Conservation (phyloP, 2,888 invertebrate genomes). For the Muscina levida region DNA sequence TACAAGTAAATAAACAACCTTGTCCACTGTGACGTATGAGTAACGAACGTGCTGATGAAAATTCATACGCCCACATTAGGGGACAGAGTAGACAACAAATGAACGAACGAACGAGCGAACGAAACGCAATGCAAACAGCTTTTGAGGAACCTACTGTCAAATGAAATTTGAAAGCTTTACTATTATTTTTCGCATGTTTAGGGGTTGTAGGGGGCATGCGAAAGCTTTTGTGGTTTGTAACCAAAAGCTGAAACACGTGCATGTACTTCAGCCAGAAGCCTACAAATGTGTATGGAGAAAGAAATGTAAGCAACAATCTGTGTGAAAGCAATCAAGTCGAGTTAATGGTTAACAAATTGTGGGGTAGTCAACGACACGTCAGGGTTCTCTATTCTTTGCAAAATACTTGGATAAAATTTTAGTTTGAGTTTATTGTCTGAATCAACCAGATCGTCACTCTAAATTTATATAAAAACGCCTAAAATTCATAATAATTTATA, state of each 20-base stretch:
- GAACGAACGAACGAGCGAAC: slow-evolving; percentile 15
- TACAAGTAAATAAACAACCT: slow-evolving; percentile 45
- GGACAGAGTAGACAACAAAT: neutral
- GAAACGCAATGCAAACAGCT: no score
- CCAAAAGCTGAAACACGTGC: slow-evolving; percentile 62
- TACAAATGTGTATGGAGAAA: slow-evolving; percentile 37
- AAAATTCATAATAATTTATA: no score
- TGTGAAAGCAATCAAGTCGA: slow-evolving; percentile 29
- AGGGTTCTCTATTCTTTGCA: no score
- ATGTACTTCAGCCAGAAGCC: slow-evolving; percentile 1
- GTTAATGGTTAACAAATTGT: slow-evolving; percentile 1
- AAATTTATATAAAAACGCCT: no score
- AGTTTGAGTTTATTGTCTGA: no score
- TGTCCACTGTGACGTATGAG: slow-evolving; percentile 66
- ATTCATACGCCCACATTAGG: slow-evolving; percentile 46
- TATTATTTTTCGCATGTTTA: no score
- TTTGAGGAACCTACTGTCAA: slow-evolving; percentile 14
- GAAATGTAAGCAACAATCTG: slow-evolving; percentile 50
- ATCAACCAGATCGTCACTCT: no score
- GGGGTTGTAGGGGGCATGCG: neutral
- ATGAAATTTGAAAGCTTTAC: slow-evolving; percentile 45
- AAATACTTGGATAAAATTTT: no score
- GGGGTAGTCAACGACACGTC: neutral
- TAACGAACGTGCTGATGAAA: slow-evolving; percentile 53
- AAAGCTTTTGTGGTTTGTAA: slow-evolving; percentile 48